A percentile compares a stretch with the other conserved stretches of the same genome.
Conservation (phyloP, 2,888 invertebrate genomes). For the Sphecodes monilicornis region DNA sequence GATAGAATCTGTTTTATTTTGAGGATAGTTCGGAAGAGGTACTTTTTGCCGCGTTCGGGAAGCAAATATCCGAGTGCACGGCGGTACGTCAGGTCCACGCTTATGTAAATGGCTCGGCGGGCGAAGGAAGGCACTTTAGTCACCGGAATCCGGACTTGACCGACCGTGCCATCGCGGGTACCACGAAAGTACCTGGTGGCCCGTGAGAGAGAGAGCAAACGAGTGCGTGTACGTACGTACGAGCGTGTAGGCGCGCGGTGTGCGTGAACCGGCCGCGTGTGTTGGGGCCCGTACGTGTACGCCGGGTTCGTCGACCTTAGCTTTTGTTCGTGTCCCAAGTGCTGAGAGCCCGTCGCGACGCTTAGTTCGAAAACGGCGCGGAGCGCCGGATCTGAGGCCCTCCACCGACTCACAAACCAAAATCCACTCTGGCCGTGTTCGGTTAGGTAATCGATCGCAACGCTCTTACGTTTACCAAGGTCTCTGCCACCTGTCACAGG, state of each 20-base stretch:
- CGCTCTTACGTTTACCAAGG: conserved; percentile 77
- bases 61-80: neutral
- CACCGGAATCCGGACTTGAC: conserved; percentile 65
- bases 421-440: conserved; percentile 63
- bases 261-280: conserved; percentile 56
- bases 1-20: neutral
- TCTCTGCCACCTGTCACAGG: conserved; percentile 80
- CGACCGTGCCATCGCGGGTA: conserved; percentile 57
- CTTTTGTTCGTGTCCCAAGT: conserved; percentile 80
- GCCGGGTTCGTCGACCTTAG: conserved; percentile 76
- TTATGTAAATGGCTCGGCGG: conserved; percentile 53
- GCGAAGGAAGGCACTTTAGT: conserved; percentile 54
- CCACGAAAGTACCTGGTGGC: conserved; percentile 61
- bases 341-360: conserved; percentile 70
- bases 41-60: neutral
- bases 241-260: conserved; percentile 36
- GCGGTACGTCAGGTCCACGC: conserved; percentile 41
- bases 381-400: conserved; percentile 53
- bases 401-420: conserved; percentile 51
- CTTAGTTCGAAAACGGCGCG: conserved; percentile 66
- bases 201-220: conserved; percentile 51
- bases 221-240: conserved; percentile 61
- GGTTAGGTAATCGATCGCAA: conserved; percentile 80
- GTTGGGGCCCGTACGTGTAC: conserved; percentile 54
- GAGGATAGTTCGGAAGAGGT: neutral